A percentile compares a stretch with the other conserved stretches of the same genome.
Evolutionary conservation across 2,888 invertebrate species (phyloP).

Genomic region (Ophioninae sp.): DNA sequence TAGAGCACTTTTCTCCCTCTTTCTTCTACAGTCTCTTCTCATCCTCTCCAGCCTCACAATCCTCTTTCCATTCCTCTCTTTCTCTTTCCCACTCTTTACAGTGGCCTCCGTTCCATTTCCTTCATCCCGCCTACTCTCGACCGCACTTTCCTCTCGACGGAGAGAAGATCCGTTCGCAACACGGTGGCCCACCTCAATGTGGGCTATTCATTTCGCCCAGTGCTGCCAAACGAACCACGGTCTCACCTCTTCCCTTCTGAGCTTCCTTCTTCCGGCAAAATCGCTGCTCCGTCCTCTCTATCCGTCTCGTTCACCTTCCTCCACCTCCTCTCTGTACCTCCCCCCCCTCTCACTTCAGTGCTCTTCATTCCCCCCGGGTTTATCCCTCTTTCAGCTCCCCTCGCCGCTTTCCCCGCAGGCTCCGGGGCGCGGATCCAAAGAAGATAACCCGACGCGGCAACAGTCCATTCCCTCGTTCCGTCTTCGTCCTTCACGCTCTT

Average conservation of each 20-base stretch:
- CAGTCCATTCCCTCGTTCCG: conserved; percentile 37
- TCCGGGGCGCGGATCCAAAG: conserved; percentile 44
- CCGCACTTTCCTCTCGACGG: conserved; percentile 52
- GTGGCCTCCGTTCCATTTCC: conserved; percentile 37
- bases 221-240: conserved; percentile 65
- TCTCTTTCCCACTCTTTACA: conserved; percentile 30
- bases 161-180: conserved; percentile 60
- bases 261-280: conserved; percentile 52
- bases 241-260: conserved; percentile 53
- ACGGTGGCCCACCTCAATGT: conserved; percentile 62
- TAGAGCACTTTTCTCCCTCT: conserved; percentile 67
- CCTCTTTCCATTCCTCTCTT: conserved; percentile 43
- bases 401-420: conserved; percentile 49
- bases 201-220: conserved; percentile 67
- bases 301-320: conserved; percentile 5
- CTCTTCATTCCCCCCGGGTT: conserved; percentile 16
- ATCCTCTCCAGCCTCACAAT: conserved; percentile 48
- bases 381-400: conserved; percentile 28
- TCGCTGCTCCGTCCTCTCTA: conserved; percentile 38
- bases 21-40: conserved; percentile 50
- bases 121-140: conserved; percentile 41
- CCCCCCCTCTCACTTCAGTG: conserved; percentile 25
- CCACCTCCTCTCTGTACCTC: conserved; percentile 13
- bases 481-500: conserved; percentile 33
- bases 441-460: conserved; percentile 42